A percentile compares a stretch with the other conserved stretches of the same genome.
These are phyloP conservation scores for Nezara viridula DNA, from an alignment of 2,888 invertebrate species.

Conservation along the genomic window DNA sequence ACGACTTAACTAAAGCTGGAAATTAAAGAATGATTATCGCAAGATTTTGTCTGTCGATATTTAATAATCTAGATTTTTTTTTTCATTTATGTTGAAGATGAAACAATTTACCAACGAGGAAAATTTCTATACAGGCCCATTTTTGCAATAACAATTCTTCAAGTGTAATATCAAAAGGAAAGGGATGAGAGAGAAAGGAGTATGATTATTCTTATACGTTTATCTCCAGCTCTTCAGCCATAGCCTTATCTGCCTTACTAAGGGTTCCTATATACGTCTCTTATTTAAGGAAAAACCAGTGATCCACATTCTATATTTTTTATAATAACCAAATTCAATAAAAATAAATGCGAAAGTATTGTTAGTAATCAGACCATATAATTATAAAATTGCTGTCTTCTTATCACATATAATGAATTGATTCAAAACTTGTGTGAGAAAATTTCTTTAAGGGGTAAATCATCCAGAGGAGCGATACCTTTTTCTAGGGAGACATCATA, in stretches of 20 bases:
- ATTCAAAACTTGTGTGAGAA: too few species aligned
- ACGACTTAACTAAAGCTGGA: too few species aligned
- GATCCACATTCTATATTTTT: neutral
- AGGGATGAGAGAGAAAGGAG: neutral
- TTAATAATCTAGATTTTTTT: too few species aligned
- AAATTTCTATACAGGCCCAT: neutral
- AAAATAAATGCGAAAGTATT: too few species aligned
- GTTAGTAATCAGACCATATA: too few species aligned
- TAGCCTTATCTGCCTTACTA: neutral
- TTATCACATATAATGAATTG: too few species aligned
- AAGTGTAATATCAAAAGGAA: conserved; percentile 6
- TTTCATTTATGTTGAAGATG: neutral
- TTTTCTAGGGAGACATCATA: too few species aligned
- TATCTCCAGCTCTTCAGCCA: neutral
- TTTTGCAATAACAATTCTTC: neutral
- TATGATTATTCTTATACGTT: neutral
- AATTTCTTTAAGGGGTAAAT: too few species aligned
- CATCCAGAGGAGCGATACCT: too few species aligned
- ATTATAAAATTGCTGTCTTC: too few species aligned
- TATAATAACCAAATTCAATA: neutral
- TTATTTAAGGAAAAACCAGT: neutral
- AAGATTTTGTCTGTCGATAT: too few species aligned
- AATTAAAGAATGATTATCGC: too few species aligned
- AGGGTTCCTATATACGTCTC: neutral
- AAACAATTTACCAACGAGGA: neutral